phyloP scores from a whole-genome alignment of 2,888 invertebrate genomes.

The Muschampia plurimacula region DNA sequence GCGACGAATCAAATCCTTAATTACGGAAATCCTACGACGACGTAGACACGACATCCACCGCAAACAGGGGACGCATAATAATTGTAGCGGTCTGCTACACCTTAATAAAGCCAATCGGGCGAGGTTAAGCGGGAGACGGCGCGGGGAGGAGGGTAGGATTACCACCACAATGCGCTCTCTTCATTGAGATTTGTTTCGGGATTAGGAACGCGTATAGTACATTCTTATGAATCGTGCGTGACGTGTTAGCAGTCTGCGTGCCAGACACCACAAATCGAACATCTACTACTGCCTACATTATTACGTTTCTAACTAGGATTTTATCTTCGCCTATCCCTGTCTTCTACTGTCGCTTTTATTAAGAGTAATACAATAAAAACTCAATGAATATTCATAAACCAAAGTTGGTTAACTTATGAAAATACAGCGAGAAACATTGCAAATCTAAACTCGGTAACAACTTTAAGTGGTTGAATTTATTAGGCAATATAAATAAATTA shows the following conservation, averaged over 20 bases:
- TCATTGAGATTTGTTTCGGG: slow-evolving; percentile 86
- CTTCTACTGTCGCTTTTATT: slow-evolving; percentile 51
- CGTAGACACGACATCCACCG: slow-evolving; percentile 80
- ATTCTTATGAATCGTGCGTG: slow-evolving; percentile 22
- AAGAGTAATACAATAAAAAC: slow-evolving; percentile 68
- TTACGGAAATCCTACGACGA: slow-evolving; percentile 79
- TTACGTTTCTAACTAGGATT: slow-evolving; percentile 43
- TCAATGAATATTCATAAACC: slow-evolving; percentile 69
- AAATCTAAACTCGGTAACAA: slow-evolving; percentile 62
- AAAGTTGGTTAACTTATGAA: slow-evolving; percentile 66
- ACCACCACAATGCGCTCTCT: slow-evolving; percentile 76
- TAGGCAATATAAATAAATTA: slow-evolving; percentile 64
- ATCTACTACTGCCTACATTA: slow-evolving; percentile 47
- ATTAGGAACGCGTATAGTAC: slow-evolving; percentile 79
- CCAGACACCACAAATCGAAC: neutral
- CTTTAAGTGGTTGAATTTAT: slow-evolving; percentile 66
- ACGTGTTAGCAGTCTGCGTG: slow-evolving; percentile 24
- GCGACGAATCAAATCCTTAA: slow-evolving; percentile 80
- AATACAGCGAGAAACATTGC: slow-evolving; percentile 64
- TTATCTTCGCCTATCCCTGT: slow-evolving; percentile 23
- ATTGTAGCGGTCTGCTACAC: slow-evolving; percentile 85
- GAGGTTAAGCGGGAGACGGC: slow-evolving; percentile 57
- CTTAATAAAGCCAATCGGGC: slow-evolving; percentile 85
- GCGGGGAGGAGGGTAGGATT: slow-evolving; percentile 67
- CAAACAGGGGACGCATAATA: slow-evolving; percentile 86